phyloP scores from a whole-genome alignment of 2,888 invertebrate species.

The Harpalus rubripes region DNA sequence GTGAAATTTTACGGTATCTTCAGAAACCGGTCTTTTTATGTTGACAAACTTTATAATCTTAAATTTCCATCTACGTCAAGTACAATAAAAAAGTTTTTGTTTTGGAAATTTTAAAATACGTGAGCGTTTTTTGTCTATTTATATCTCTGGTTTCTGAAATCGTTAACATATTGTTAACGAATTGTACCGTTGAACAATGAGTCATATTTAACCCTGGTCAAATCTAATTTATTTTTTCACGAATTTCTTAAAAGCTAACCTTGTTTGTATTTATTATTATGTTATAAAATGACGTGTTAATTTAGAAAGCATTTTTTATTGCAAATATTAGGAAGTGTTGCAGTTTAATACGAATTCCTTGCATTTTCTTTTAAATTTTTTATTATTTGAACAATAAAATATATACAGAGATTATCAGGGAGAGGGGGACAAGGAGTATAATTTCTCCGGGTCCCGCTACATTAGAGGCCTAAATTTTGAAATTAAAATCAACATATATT shows the following conservation, averaged over 20 bases:
- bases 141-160: background rate
- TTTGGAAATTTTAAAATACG: conserved; percentile 9
- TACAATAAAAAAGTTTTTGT: background rate
- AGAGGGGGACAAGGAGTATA: too few species aligned
- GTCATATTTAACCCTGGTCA: conserved; percentile 28
- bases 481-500: too few species aligned
- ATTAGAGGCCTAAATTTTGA: too few species aligned
- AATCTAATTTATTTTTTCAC: conserved; percentile 20
- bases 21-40: background rate
- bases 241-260: conserved; percentile 30
- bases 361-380: background rate
- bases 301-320: conserved; percentile 7
- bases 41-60: conserved; percentile 1
- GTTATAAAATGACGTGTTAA: conserved; percentile 1
- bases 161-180: conserved; percentile 6
- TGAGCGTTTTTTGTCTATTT: conserved; percentile 7
- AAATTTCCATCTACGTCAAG: background rate
- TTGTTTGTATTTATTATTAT: conserved; percentile 18
- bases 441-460: too few species aligned
- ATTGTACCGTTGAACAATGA: conserved; percentile 31
- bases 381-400: too few species aligned
- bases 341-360: background rate
- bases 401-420: too few species aligned
- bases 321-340: background rate
- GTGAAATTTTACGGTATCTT: background rate